phyloP scores from a whole-genome alignment of 2,888 invertebrate genomes.

The Acrocyrtus sp. region DNA sequence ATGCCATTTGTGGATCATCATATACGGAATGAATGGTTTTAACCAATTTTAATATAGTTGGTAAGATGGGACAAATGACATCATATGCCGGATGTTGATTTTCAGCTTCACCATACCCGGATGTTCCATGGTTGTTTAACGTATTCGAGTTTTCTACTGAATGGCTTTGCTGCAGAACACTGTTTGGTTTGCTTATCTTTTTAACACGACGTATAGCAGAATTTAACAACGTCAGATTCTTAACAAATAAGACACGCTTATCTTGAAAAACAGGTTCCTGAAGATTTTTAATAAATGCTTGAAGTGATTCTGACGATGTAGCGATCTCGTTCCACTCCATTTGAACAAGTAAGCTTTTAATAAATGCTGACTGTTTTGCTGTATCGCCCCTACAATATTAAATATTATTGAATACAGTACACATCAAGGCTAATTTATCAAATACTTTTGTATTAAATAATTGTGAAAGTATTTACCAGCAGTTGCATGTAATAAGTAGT shows the following conservation, averaged over 20 bases:
- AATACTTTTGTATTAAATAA: not conserved
- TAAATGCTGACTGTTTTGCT: conserved; percentile 54
- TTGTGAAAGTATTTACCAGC: conserved; percentile 50
- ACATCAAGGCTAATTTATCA: too few relatives aligned
- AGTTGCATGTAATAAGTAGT: conserved; percentile 58
- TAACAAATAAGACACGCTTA: conserved; percentile 44
- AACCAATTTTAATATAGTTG: conserved; percentile 55
- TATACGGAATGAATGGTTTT: conserved; percentile 58
- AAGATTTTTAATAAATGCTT: conserved; percentile 40
- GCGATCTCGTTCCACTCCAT: conserved; percentile 59
- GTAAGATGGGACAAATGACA: conserved; percentile 50
- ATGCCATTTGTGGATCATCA: conserved; percentile 38
- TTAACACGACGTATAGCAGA: conserved; percentile 49
- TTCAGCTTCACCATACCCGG: conserved; percentile 1
- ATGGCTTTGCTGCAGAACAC: conserved; percentile 17
- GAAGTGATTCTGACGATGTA: conserved; percentile 24
- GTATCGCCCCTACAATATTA: conserved; percentile 50
- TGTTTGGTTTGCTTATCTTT: conserved; percentile 28
- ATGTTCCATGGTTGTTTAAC: not conserved
- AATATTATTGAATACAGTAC: not conserved
- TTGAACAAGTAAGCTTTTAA: conserved; percentile 47
- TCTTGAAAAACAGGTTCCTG: conserved; percentile 48
- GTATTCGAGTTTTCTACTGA: conserved; percentile 6
- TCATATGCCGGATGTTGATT: conserved; percentile 52
- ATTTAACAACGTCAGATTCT: conserved; percentile 50